Percentiles rank a stretch among this genome's conserved stretches.
Evolutionary conservation across 2,113 vertebrate genomes (phyloP).

Genomic region (Procavia capensis): DNA sequence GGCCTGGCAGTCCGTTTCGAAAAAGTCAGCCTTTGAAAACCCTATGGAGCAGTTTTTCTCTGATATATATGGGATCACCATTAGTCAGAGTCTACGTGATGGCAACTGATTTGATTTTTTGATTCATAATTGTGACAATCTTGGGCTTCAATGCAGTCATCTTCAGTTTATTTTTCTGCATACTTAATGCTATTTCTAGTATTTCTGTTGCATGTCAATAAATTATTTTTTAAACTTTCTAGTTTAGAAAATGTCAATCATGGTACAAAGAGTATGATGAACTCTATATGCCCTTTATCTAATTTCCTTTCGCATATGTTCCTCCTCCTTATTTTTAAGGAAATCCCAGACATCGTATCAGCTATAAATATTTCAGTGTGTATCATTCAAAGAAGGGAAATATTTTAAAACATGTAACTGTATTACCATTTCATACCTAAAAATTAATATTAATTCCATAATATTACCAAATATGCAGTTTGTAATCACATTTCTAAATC

Average conservation of each 20-base stretch:
- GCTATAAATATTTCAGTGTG: neutral
- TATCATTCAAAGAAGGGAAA: neutral
- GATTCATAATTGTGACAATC: neutral
- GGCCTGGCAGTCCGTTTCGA: neutral
- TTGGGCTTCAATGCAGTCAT: accelerated
- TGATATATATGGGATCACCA: neutral
- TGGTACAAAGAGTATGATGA: neutral
- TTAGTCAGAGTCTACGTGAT: neutral
- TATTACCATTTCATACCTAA: neutral
- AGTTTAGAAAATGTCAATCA: neutral
- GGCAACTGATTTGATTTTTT: neutral
- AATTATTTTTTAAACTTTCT: constrained; percentile 10
- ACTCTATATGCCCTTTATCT: neutral
- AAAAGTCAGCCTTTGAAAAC: neutral
- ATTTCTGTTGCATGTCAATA: neutral
- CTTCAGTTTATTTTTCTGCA: neutral
- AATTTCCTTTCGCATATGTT: neutral
- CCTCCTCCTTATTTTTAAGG: neutral
- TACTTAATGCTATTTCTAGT: neutral
- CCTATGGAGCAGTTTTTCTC: neutral
- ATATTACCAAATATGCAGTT: neutral
- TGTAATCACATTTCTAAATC: neutral
- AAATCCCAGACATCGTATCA: neutral
- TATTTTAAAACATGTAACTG: neutral
- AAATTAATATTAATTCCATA: neutral